Conservation (phyloP, 1,140 invertebrate genomes). For the Pogonognathellus flavescens region DNA sequence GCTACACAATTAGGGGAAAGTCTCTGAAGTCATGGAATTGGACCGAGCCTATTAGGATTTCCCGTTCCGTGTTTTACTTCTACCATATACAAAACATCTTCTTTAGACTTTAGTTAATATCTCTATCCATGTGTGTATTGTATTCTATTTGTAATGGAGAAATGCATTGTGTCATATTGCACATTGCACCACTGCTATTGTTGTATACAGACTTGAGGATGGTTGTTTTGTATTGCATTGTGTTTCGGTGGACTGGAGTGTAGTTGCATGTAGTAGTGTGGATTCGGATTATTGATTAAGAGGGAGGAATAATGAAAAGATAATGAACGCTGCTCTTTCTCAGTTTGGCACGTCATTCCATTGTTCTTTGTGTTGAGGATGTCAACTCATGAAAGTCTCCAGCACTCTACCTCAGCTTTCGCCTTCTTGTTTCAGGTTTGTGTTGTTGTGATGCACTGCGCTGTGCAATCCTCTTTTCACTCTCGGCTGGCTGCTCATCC, state of each 20-base stretch:
- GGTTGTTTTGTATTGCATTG: slow-evolving; percentile 6
- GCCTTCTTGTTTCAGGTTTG: background rate
- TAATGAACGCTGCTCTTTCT: slow-evolving; percentile 63
- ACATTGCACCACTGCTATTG: background rate
- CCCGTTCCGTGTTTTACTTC: background rate
- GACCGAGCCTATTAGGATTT: slow-evolving; percentile 25
- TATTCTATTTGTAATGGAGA: background rate
- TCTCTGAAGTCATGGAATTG: slow-evolving; percentile 35
- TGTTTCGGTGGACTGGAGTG: slow-evolving; percentile 4
- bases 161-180: background rate
- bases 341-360: slow-evolving; percentile 49
- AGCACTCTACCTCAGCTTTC: slow-evolving; percentile 15
- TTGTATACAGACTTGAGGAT: background rate
- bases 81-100: too few relatives aligned
- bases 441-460: background rate
- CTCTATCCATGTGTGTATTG: background rate
- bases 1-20: slow-evolving; percentile 52
- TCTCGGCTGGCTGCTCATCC: slow-evolving; percentile 56
- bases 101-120: too few relatives aligned
- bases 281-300: slow-evolving; percentile 64
- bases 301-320: slow-evolving; percentile 66
- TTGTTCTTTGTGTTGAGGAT: slow-evolving; percentile 45
- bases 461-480: slow-evolving; percentile 53
- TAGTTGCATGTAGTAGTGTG: background rate
- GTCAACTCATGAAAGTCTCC: slow-evolving; percentile 19